These are phyloP conservation scores for Austrofundulus limnaeus DNA, from an alignment of 2,113 vertebrate genomes.

Conservation along the genomic window DNA sequence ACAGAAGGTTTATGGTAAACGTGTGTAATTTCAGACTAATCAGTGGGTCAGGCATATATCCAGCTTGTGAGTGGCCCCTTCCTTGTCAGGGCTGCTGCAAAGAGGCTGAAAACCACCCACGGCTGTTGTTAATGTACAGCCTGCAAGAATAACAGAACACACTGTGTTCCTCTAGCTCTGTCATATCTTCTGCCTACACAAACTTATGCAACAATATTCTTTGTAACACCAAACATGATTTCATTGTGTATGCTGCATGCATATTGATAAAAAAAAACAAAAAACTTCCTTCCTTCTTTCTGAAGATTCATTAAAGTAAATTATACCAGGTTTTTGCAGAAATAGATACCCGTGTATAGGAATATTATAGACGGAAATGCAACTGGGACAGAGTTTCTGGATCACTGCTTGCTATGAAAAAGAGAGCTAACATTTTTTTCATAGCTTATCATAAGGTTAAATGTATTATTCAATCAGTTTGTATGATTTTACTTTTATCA, in stretches of 20 bases:
- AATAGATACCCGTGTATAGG: background rate
- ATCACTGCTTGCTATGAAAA: background rate
- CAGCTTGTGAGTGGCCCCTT: constrained; percentile 6
- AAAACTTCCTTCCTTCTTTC: too few relatives aligned
- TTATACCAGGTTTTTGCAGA: background rate
- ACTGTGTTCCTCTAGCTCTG: background rate
- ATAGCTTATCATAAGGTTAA: background rate
- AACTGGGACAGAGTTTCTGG: background rate
- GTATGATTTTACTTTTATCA: too few relatives aligned
- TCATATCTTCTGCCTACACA: background rate
- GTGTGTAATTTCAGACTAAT: constrained; percentile 21
- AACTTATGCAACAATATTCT: background rate
- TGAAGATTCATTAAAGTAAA: constrained; percentile 17
- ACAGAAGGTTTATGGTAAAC: constrained; percentile 3
- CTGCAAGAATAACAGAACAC: constrained; percentile 1
- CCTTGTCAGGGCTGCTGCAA: constrained; percentile 15
- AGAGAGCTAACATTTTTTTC: background rate
- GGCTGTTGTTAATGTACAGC: background rate
- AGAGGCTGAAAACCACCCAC: background rate
- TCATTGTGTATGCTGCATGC: too few relatives aligned
- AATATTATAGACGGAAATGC: too few relatives aligned
- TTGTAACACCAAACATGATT: too few relatives aligned
- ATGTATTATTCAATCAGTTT: background rate
- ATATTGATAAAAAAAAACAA: too few relatives aligned
- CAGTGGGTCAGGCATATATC: constrained; percentile 36